phyloP scores from a whole-genome alignment of 2,888 invertebrate genomes.

The Geotrupes spiniger region DNA sequence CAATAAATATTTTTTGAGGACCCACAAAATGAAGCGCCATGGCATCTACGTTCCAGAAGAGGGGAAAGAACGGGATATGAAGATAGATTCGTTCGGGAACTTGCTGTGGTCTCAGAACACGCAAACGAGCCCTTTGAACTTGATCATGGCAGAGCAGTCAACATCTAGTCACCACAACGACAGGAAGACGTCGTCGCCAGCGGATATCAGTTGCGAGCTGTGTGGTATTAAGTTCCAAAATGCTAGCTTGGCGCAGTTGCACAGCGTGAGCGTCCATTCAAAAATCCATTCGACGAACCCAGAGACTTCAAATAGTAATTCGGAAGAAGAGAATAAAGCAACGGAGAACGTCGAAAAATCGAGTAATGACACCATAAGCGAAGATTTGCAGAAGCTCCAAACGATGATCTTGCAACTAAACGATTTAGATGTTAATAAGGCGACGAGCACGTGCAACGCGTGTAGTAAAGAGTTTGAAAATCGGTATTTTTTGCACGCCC shows the following conservation, averaged over 20 bases:
- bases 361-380: constrained; percentile 66
- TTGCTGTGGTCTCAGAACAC: constrained; percentile 50
- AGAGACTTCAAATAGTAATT: constrained; percentile 21
- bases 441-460: constrained; percentile 58
- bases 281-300: constrained; percentile 32
- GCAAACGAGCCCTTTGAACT: constrained; percentile 75
- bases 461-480: constrained; percentile 73
- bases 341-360: constrained; percentile 15
- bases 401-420: constrained; percentile 88
- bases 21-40: constrained; percentile 92
- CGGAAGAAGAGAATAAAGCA: constrained; percentile 23
- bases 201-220: constrained; percentile 53
- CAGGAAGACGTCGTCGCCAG: constrained; percentile 48
- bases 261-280: constrained; percentile 47
- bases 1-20: constrained; percentile 87
- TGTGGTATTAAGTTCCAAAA: constrained; percentile 57
- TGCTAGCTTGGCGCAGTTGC: constrained; percentile 46
- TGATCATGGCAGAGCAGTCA: constrained; percentile 69
- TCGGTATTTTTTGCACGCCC: constrained; percentile 66
- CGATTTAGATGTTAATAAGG: constrained; percentile 65
- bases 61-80: constrained; percentile 47
- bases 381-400: constrained; percentile 84
- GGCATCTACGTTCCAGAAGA: constrained; percentile 71
- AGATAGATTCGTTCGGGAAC: constrained; percentile 34
- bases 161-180: constrained; percentile 54